A percentile compares a stretch with the other conserved stretches of the same genome.
Evolutionary conservation across 2,888 invertebrate genomes (phyloP).

Genomic region (Dinocampus coccinellae): DNA sequence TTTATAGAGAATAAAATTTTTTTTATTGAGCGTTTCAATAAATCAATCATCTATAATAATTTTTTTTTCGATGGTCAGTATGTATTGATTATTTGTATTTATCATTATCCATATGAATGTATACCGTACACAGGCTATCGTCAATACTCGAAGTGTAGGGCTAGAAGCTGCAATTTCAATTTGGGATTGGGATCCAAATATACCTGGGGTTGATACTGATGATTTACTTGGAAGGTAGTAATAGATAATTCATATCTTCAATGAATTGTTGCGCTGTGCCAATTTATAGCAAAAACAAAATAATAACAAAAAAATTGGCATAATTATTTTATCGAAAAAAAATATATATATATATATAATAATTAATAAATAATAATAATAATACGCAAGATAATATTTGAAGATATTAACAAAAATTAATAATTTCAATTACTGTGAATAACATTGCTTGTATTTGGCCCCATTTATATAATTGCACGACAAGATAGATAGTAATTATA

Average conservation of each 20-base stretch:
- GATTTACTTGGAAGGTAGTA: slow-evolving; percentile 87
- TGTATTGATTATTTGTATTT: slow-evolving; percentile 28
- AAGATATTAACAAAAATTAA: background rate
- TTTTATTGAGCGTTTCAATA: too few relatives aligned
- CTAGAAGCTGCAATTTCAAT: slow-evolving; percentile 82
- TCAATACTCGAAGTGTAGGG: slow-evolving; percentile 78
- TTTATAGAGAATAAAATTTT: too few relatives aligned
- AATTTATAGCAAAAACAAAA: background rate
- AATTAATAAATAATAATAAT: background rate
- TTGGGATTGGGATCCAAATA: slow-evolving; percentile 88
- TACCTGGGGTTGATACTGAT: slow-evolving; percentile 83
- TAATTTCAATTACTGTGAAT: background rate
- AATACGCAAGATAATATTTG: background rate
- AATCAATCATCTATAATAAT: background rate
- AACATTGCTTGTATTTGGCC: background rate
- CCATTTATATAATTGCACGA: background rate
- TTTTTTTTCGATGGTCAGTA: background rate
- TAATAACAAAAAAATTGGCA: background rate
- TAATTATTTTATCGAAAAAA: slow-evolving; percentile 26
- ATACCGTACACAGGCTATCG: slow-evolving; percentile 76
- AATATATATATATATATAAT: too few relatives aligned
- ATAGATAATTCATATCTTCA: slow-evolving; percentile 28
- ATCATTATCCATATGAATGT: slow-evolving; percentile 23
- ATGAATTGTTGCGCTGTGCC: slow-evolving; percentile 23
- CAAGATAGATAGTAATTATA: background rate